Evolutionary conservation across 2,113 vertebrate genomes (phyloP).

Genomic region (Indri indri): DNA sequence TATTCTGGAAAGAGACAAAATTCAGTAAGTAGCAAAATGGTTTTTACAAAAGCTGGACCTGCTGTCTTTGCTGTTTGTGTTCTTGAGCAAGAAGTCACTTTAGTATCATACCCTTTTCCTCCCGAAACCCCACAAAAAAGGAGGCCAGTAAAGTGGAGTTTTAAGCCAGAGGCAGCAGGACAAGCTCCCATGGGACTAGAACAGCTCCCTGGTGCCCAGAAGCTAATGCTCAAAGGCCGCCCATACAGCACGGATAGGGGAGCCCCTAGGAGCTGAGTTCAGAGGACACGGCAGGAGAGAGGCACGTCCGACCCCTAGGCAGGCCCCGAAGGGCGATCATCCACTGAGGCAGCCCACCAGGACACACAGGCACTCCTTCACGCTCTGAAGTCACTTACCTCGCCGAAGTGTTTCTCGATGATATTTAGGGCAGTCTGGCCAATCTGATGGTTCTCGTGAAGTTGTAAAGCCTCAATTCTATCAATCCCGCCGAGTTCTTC

Average conservation of each 20-base stretch:
- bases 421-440: slow-evolving; percentile 87
- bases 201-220: neutral
- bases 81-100: neutral
- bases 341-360: neutral
- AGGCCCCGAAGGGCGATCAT: neutral
- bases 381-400: slow-evolving; percentile 82
- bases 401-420: slow-evolving; percentile 90
- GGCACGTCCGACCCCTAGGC: neutral
- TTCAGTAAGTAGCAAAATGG: neutral
- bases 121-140: too few relatives aligned
- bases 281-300: neutral
- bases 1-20: slow-evolving; percentile 24
- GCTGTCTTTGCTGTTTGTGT: neutral
- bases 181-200: neutral
- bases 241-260: fast-evolving
- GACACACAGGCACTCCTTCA: fast-evolving
- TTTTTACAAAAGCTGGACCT: neutral
- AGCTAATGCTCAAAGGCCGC: neutral
- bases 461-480: slow-evolving; percentile 90
- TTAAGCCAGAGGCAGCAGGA: neutral
- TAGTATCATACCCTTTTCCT: neutral
- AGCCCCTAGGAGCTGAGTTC: neutral
- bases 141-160: neutral
- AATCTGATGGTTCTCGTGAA: slow-evolving; percentile 88
- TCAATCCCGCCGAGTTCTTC: slow-evolving; percentile 91